phyloP scores from a whole-genome alignment of 2,113 vertebrate genomes.

The Ptilorrhoa leucosticta region DNA sequence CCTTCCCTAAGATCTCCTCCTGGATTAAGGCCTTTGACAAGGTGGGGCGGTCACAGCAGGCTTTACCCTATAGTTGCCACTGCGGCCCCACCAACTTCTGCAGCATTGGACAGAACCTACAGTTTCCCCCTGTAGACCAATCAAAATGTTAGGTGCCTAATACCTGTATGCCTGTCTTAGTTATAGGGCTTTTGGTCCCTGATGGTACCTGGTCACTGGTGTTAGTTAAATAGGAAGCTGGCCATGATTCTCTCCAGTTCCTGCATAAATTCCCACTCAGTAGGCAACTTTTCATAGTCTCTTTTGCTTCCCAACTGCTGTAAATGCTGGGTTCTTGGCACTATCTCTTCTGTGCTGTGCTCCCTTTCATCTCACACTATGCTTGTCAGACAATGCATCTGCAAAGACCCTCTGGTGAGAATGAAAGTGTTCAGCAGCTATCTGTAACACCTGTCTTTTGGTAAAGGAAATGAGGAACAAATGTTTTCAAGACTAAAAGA shows the following conservation, averaged over 20 bases:
- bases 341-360: background rate
- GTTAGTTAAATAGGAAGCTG: background rate
- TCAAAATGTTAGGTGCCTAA: accelerated
- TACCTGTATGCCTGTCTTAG: accelerated
- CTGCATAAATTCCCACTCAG: background rate
- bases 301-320: background rate
- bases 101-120: background rate
- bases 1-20: background rate
- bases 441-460: background rate
- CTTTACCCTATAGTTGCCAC: background rate
- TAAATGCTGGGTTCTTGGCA: background rate
- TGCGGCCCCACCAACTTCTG: background rate
- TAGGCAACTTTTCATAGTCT: background rate
- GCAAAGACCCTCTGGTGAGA: background rate
- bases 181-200: background rate
- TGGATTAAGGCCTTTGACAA: background rate
- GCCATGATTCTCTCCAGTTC: accelerated
- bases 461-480: background rate
- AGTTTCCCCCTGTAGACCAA: background rate
- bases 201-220: background rate
- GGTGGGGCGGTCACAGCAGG: background rate
- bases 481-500: background rate
- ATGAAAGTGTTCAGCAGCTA: background rate
- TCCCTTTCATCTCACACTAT: background rate
- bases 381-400: background rate